Percentiles rank a stretch among this genome's conserved stretches.
Conservation (phyloP, 1,140 invertebrate species). For the Elysia chlorotica region DNA sequence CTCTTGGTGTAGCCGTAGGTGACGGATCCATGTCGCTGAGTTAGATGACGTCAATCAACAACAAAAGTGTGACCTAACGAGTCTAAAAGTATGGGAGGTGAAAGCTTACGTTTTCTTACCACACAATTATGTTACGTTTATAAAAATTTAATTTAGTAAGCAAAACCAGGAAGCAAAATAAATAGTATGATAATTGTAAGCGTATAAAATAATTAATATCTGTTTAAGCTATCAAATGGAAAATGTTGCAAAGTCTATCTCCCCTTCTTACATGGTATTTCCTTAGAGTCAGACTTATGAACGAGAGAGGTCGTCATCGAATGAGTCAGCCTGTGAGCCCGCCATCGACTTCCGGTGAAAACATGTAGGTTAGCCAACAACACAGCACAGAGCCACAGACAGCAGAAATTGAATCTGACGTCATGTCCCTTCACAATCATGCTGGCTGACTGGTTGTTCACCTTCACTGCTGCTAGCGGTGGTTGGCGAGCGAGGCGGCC, state of each 20-base stretch:
- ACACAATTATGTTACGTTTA: background rate
- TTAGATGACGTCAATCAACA: slow-evolving; percentile 41
- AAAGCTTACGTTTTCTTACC: too few relatives aligned
- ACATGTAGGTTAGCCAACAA: too few relatives aligned
- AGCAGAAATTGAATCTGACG: slow-evolving; percentile 28
- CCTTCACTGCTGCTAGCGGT: too few relatives aligned
- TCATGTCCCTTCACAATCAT: slow-evolving; percentile 2
- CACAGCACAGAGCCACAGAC: slow-evolving; percentile 9
- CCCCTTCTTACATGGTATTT: background rate
- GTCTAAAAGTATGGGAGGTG: background rate
- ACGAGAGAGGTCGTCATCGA: slow-evolving; percentile 23
- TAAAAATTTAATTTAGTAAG: background rate
- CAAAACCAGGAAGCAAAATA: too few relatives aligned
- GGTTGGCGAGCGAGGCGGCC: too few relatives aligned
- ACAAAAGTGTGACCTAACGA: slow-evolving; percentile 20
- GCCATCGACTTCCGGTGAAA: slow-evolving; percentile 18
- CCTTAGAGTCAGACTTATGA: background rate
- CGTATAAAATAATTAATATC: background rate
- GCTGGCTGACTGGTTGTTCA: too few relatives aligned
- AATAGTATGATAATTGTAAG: background rate
- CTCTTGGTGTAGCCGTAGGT: slow-evolving; percentile 25
- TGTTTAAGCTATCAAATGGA: too few relatives aligned
- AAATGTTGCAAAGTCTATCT: background rate
- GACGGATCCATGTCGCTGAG: slow-evolving; percentile 39
- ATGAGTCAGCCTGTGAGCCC: slow-evolving; percentile 21